Evolutionary conservation across 2,113 vertebrate species (phyloP), one percentile per base, ranked within the genome.

Genomic region (Tupaia chinensis): DNA sequence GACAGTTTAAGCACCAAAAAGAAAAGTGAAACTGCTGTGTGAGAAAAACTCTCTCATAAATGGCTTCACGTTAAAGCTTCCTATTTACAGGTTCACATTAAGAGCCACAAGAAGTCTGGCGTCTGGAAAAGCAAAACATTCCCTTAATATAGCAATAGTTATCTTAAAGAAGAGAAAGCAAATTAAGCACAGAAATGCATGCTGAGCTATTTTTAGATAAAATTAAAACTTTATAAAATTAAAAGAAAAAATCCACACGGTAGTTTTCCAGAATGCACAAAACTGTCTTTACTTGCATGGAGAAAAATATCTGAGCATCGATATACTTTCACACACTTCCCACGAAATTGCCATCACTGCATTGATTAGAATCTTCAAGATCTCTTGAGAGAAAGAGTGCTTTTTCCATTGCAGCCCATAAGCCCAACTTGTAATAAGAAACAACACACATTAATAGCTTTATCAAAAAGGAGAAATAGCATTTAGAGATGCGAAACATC

Each of bases 401-500:
- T 65, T 95, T 96, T 89, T 96, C 17, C 44, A 25, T 72, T 84
- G 86, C 94, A 98, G 34, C 54, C 74, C 6, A 61, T 84, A 97
- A 97, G 17, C 91, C 82, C 58, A 94, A 44, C 25, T 98, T 3
- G 0, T 90, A 92, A 78, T 92, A 97, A 97, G 92, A 97, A 90
- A 95, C n/a, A 96, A 95, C 78, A 96, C 27, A 87, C 61, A 97
- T 97, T 98, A 98, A 56, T 96, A 97, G 92, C 58, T 94, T 98
- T 98, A 97, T 97, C 91, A 97, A 97, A 98, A 91, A 54, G 68
- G 1, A 81, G 25, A 96, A 97, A 96, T 58, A 95, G 60, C 87
- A 98, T 97, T 98, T 97, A 95, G 95, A 97, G 96, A 97, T 93
- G 68, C 80, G 98, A 98, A 98, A 95, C 95, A 95, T 97, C 91